A percentile compares a stretch with the other conserved stretches of the same genome.
phyloP scores from a whole-genome alignment of 2,113 vertebrate species.

The Nyctibius bracteatus region DNA sequence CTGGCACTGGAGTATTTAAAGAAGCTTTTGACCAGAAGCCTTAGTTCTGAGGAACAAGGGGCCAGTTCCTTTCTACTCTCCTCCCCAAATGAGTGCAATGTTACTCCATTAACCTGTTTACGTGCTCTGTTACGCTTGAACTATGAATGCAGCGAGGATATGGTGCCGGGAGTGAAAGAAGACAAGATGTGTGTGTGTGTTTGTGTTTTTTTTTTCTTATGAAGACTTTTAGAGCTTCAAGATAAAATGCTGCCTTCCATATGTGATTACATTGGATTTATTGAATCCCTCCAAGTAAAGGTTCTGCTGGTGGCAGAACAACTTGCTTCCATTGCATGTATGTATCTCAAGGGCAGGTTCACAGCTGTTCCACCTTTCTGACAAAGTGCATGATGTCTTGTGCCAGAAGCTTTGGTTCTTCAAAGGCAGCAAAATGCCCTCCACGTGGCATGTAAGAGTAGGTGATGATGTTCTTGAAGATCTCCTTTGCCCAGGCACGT shows the following conservation, averaged over 20 bases:
- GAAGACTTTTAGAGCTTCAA: background rate
- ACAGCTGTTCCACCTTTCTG: constrained; percentile 76
- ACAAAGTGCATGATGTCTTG: constrained; percentile 80
- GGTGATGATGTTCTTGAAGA: constrained; percentile 74
- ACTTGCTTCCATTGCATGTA: background rate
- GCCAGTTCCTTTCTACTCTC: background rate
- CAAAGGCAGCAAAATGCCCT: constrained; percentile 87
- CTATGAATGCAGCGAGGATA: background rate
- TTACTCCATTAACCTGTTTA: constrained; percentile 15
- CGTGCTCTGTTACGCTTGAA: constrained; percentile 3
- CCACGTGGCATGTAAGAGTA: constrained; percentile 81
- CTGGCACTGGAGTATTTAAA: background rate
- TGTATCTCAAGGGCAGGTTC: background rate
- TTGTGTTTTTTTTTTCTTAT: background rate
- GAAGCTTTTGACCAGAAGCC: background rate
- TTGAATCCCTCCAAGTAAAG: background rate
- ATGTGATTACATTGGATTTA: background rate
- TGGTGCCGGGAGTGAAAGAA: background rate
- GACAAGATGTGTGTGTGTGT: background rate
- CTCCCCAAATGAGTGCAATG: background rate
- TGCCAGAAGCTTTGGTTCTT: constrained; percentile 82
- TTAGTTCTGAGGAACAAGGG: background rate
- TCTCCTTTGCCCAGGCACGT: constrained; percentile 64
- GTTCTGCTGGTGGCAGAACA: background rate
- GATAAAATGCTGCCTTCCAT: background rate